A percentile compares a stretch with the other conserved stretches of the same genome.
These are phyloP conservation scores for Diplodus sargus DNA, from an alignment of 2,797 vertebrate genomes.

Conservation along the genomic window DNA sequence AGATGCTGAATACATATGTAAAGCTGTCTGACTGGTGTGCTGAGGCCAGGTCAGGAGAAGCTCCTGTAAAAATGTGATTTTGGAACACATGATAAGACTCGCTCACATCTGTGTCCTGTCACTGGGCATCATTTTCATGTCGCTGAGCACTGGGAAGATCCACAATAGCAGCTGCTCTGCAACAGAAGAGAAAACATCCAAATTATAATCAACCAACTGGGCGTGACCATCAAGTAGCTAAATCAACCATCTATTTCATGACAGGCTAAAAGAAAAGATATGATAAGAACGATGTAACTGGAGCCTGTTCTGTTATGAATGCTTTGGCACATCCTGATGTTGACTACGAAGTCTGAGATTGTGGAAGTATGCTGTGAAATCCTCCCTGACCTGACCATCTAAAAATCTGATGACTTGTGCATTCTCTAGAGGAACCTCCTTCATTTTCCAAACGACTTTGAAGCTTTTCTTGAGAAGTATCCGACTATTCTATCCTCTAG, in stretches of 20 bases:
- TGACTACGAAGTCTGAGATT: constrained; percentile 32
- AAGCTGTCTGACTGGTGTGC: not conserved
- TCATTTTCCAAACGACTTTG: not conserved
- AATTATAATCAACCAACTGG: constrained; percentile 42
- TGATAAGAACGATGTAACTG: not conserved
- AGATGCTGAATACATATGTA: not conserved
- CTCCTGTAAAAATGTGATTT: constrained; percentile 18
- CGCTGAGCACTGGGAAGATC: constrained; percentile 51
- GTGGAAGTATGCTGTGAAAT: constrained; percentile 42
- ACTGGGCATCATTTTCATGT: constrained; percentile 61
- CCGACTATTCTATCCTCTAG: not conserved
- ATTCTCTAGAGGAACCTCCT: constrained; percentile 18
- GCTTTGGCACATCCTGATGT: constrained; percentile 19
- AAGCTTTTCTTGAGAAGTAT: not conserved
- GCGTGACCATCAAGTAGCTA: constrained; percentile 12
- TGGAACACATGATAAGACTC: constrained; percentile 33
- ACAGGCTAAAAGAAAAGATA: not conserved
- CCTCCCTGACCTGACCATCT: constrained; percentile 10
- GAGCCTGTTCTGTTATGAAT: not conserved
- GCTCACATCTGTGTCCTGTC: constrained; percentile 62
- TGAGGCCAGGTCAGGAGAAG: constrained; percentile 10
- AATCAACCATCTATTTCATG: constrained; percentile 13
- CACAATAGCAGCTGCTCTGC: constrained; percentile 56
- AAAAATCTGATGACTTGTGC: constrained; percentile 35
- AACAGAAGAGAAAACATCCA: constrained; percentile 14